These are phyloP conservation scores for Leptogaster cylindrica DNA, from an alignment of 2,888 invertebrate species.

Conservation along the genomic window DNA sequence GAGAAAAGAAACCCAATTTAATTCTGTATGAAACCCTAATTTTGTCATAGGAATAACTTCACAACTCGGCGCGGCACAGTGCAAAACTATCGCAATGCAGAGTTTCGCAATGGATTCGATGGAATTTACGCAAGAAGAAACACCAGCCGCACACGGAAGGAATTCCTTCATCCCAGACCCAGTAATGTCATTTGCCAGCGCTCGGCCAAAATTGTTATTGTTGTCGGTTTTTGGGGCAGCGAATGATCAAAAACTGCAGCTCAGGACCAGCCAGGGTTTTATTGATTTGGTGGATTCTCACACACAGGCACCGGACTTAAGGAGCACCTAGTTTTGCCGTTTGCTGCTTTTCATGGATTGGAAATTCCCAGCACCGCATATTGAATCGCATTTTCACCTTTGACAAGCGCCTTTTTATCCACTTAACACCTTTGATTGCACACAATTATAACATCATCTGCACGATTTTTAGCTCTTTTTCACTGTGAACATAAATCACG, in stretches of 20 bases:
- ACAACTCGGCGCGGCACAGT: too few relatives aligned
- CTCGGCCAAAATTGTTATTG: background rate
- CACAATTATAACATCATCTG: slow-evolving; percentile 17
- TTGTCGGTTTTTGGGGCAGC: background rate
- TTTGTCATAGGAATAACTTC: too few relatives aligned
- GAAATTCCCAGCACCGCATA: background rate
- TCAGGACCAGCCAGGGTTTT: background rate
- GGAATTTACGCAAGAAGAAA: background rate
- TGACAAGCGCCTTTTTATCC: background rate
- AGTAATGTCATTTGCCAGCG: slow-evolving; percentile 10
- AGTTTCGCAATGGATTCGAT: background rate
- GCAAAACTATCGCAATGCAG: background rate
- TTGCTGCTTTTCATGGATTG: too few relatives aligned
- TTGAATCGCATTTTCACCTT: slow-evolving; percentile 6
- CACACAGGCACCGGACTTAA: too few relatives aligned
- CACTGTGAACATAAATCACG: slow-evolving; percentile 34
- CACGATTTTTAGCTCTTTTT: slow-evolving; percentile 5
- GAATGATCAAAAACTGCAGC: slow-evolving; percentile 28
- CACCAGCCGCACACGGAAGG: background rate
- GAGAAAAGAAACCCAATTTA: too few relatives aligned
- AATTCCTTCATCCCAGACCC: slow-evolving; percentile 15
- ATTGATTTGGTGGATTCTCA: too few relatives aligned
- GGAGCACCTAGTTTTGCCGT: too few relatives aligned
- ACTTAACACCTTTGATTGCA: slow-evolving; percentile 4
- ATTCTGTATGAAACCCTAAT: too few relatives aligned